These are phyloP conservation scores for Paguma larvata DNA, from an alignment of 2,797 vertebrate species.

Conservation along the genomic window DNA sequence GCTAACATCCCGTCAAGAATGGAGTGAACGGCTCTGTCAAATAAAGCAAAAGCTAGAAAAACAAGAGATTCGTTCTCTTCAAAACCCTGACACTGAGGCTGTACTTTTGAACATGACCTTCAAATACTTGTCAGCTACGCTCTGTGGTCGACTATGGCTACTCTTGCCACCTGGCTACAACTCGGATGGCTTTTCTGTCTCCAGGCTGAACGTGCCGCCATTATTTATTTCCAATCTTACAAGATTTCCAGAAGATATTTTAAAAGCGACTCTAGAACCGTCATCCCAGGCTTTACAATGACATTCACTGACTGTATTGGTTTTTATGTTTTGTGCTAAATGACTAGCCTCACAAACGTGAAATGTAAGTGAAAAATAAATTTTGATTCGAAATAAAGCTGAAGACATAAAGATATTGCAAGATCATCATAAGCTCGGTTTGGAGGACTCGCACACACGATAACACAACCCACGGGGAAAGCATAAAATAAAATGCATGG, in stretches of 20 bases:
- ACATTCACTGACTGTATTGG: background rate
- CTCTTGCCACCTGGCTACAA: fast-evolving
- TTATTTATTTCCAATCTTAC: background rate
- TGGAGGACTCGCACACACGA: background rate
- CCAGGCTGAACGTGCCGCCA: fast-evolving
- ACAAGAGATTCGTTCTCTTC: background rate
- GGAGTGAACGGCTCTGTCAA: background rate
- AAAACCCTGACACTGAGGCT: background rate
- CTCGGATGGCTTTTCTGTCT: background rate
- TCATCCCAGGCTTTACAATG: background rate
- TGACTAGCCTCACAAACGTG: background rate
- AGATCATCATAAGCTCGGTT: no score
- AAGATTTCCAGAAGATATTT: background rate
- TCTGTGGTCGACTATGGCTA: fast-evolving
- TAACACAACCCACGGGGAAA: background rate
- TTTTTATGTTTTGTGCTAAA: background rate
- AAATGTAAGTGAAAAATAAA: background rate
- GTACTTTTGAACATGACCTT: background rate
- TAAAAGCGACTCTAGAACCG: background rate
- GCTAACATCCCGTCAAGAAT: background rate
- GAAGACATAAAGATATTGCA: background rate
- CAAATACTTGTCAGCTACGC: background rate
- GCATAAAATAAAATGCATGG: no score
- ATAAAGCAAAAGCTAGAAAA: background rate
- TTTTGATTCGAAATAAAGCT: background rate